Evolutionary conservation across 1,140 invertebrate genomes (phyloP).

Genomic region (Hermetia illucens): DNA sequence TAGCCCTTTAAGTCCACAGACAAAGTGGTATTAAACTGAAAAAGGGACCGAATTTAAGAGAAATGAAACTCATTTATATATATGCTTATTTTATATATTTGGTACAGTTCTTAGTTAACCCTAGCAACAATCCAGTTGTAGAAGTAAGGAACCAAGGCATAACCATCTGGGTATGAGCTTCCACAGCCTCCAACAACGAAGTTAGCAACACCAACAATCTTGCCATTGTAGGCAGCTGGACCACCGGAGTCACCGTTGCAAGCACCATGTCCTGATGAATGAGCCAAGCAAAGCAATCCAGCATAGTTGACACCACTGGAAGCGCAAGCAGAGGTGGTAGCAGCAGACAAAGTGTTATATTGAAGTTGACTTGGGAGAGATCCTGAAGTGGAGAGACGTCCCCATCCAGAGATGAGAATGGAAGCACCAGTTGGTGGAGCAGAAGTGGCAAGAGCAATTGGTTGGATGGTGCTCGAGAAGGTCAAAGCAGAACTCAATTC

Average conservation of each 20-base stretch:
- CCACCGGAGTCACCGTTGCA: constrained; percentile 25
- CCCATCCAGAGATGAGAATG: constrained; percentile 35
- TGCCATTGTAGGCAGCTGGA: constrained; percentile 16
- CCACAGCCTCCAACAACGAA: constrained; percentile 19
- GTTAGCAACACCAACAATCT: constrained; percentile 19
- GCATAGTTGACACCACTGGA: constrained; percentile 9
- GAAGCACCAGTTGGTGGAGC: constrained; percentile 14
- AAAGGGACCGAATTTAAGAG: too few species aligned
- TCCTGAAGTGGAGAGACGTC: constrained; percentile 19
- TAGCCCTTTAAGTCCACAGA: too few species aligned
- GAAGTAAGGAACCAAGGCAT: constrained; percentile 34
- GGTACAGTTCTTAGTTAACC: too few species aligned
- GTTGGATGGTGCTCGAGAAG: constrained; percentile 21
- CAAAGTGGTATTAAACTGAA: too few species aligned
- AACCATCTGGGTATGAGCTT: constrained; percentile 39
- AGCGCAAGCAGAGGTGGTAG: too few species aligned
- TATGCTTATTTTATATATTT: too few species aligned
- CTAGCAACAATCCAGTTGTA: constrained; percentile 35
- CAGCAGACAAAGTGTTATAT: too few species aligned
- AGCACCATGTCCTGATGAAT: constrained; percentile 15
- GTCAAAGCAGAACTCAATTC: constrained; percentile 19
- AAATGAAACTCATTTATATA: too few species aligned
- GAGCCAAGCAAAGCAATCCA: constrained; percentile 19
- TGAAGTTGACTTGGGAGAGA: constrained; percentile 15
- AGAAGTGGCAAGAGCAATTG: constrained; percentile 19